A percentile compares a stretch with the other conserved stretches of the same genome.
Evolutionary conservation across 2,888 invertebrate genomes (phyloP).

Genomic region (Philereme transversata): DNA sequence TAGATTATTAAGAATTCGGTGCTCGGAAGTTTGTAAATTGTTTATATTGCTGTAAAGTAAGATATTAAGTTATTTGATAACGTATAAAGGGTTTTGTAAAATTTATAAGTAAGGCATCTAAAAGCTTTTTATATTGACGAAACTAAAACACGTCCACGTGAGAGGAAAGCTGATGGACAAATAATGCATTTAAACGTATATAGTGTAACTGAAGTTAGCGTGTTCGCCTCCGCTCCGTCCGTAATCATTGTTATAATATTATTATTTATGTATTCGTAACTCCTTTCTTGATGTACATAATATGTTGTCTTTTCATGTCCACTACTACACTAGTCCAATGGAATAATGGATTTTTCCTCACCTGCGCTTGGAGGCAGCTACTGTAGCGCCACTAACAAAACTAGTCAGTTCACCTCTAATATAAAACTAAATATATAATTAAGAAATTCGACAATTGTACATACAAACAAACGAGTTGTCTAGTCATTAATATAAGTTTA

Average conservation of each 20-base stretch:
- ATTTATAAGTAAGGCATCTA: conserved; percentile 12
- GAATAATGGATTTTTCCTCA: not conserved
- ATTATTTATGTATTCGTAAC: conserved; percentile 37
- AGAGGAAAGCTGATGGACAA: conserved; percentile 43
- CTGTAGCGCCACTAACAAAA: conserved; percentile 43
- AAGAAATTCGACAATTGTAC: conserved; percentile 29
- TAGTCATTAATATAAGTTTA: conserved; percentile 73
- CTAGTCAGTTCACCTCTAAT: conserved; percentile 71
- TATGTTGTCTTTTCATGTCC: conserved; percentile 35
- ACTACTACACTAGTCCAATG: conserved; percentile 5
- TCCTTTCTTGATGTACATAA: conserved; percentile 38
- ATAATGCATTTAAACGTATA: conserved; percentile 68
- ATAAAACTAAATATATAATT: conserved; percentile 29
- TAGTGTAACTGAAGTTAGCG: conserved; percentile 51
- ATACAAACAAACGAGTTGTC: conserved; percentile 59
- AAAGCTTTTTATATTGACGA: not conserved
- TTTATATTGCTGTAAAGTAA: not conserved
- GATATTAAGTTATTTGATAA: conserved; percentile 2
- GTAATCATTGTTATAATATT: conserved; percentile 33
- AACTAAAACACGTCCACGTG: not conserved
- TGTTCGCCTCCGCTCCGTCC: conserved; percentile 58
- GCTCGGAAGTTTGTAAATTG: conserved; percentile 24
- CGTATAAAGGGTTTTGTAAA: conserved; percentile 9
- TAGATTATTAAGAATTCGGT: conserved; percentile 25
- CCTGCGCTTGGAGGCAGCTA: not conserved